Conservation (phyloP, 1,140 invertebrate genomes). For the Plutomurus gul region DNA sequence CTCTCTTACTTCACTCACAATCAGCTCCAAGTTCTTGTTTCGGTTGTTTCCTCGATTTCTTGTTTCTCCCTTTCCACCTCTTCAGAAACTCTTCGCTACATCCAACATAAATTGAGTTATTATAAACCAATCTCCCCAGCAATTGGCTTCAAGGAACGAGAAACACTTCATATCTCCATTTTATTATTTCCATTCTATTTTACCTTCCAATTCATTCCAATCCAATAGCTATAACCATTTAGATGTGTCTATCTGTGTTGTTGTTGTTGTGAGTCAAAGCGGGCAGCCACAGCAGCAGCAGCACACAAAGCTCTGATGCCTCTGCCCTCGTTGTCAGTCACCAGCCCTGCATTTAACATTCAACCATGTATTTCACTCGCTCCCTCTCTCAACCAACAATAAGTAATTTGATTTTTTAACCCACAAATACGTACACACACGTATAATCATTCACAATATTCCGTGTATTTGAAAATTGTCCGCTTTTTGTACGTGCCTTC, state of each 20-base stretch:
- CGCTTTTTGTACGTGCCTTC: no score
- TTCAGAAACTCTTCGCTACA: neutral
- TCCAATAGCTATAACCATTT: neutral
- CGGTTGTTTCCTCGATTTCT: neutral
- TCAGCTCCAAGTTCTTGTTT: neutral
- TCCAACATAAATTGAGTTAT: conserved; percentile 53
- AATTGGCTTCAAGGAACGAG: conserved; percentile 39
- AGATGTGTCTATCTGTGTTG: neutral
- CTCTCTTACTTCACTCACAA: neutral
- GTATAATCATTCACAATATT: no score
- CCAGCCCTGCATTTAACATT: conserved; percentile 19
- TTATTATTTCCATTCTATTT: no score
- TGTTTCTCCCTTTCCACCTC: neutral
- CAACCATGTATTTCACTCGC: neutral
- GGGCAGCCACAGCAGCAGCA: no score
- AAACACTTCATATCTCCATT: conserved; percentile 18
- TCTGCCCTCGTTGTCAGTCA: neutral
- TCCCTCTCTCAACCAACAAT: neutral
- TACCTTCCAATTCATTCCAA: conserved; percentile 8
- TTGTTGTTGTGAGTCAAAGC: no score
- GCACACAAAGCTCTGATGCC: neutral
- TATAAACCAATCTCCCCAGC: conserved; percentile 53
- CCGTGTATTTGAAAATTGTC: no score
- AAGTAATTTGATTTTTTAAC: conserved; percentile 2
- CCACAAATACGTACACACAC: neutral